A percentile compares a stretch with the other conserved stretches of the same genome.
Conservation (phyloP, 2,113 vertebrate species). For the Bufo gargarizans region DNA sequence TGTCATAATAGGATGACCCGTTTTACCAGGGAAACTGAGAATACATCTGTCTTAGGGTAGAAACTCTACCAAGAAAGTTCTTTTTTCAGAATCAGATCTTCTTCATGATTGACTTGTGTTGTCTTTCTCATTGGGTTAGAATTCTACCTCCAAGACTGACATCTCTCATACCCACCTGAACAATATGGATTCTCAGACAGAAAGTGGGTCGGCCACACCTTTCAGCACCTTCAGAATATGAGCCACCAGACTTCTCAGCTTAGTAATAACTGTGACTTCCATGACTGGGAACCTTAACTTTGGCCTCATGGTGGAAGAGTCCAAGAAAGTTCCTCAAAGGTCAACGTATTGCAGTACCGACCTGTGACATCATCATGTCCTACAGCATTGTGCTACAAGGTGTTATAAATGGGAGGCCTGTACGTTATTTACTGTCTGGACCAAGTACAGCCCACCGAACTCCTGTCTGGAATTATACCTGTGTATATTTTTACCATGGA, state of each 20-base stretch:
- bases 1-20: too few relatives aligned
- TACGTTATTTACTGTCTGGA: neutral
- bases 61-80: neutral
- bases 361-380: neutral
- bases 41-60: neutral
- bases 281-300: neutral
- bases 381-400: neutral
- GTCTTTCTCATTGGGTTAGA: neutral
- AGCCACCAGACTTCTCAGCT: neutral
- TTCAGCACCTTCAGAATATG: constrained; percentile 38
- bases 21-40: neutral
- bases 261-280: neutral
- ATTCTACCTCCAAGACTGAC: neutral
- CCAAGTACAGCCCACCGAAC: neutral
- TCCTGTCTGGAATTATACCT: neutral
- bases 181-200: neutral
- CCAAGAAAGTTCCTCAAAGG: neutral
- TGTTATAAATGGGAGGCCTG: neutral
- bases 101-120: neutral
- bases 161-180: neutral
- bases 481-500: neutral
- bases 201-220: neutral
- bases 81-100: neutral
- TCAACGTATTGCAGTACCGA: neutral
- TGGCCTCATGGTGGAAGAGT: neutral